Conservation (phyloP, 64 coral and sea anemone genomes). For the Platygyra sinensis region DNA sequence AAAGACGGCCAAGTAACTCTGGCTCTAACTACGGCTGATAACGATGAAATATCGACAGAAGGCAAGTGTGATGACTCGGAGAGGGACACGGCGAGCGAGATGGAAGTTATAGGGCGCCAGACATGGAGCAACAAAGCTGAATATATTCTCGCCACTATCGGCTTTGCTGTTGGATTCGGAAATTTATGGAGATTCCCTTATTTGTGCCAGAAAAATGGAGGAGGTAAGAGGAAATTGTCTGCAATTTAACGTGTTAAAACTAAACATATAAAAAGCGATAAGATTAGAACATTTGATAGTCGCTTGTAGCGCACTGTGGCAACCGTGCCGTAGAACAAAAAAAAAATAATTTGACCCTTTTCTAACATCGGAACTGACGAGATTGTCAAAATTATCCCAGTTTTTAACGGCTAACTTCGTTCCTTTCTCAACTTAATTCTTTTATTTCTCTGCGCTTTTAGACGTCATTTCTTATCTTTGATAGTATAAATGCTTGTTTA, state of each 20-base stretch:
- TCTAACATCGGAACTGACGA: background rate
- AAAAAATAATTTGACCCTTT: background rate
- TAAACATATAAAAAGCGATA: background rate
- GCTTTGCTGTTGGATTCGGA: slow-evolving; percentile 54
- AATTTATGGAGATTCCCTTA: slow-evolving; percentile 70
- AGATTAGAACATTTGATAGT: background rate
- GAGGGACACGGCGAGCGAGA: slow-evolving; percentile 4
- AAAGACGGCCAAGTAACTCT: background rate
- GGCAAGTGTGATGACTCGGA: slow-evolving; percentile 1
- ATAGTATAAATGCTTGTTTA: background rate
- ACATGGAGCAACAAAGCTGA: slow-evolving; percentile 61
- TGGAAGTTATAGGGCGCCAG: background rate
- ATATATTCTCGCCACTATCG: slow-evolving; percentile 53
- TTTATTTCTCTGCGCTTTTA: background rate
- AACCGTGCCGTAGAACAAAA: background rate
- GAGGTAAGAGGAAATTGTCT: slow-evolving; percentile 21
- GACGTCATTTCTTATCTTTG: background rate
- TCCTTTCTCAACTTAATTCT: background rate
- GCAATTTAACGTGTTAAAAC: background rate
- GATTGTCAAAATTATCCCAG: background rate
- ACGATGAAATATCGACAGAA: background rate
- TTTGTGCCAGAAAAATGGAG: slow-evolving; percentile 69
- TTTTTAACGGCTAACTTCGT: background rate
- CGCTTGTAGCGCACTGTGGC: background rate
- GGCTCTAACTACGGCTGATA: background rate